Evolutionary conservation across 2,888 invertebrate genomes (phyloP).

Genomic region (Nomada flava): DNA sequence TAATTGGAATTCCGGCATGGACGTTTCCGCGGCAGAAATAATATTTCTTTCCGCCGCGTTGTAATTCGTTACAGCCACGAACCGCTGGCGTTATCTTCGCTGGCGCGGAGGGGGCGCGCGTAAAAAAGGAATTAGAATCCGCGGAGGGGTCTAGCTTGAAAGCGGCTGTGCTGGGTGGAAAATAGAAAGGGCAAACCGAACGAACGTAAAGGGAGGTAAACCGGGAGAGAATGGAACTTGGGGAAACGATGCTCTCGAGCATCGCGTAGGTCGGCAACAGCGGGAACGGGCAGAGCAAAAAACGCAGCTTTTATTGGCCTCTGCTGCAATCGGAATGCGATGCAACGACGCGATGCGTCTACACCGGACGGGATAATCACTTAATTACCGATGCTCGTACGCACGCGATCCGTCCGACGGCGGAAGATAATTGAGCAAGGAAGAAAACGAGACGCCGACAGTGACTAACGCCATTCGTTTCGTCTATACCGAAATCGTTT

Average conservation of each 20-base stretch:
- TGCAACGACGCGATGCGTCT: conserved; percentile 71
- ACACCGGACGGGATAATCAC: conserved; percentile 76
- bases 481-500: conserved; percentile 12
- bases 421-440: neutral
- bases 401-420: conserved; percentile 70
- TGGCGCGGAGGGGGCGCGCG: conserved; percentile 7
- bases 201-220: neutral
- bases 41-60: conserved; percentile 42
- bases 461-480: neutral
- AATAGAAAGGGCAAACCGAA: conserved; percentile 16
- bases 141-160: conserved; percentile 30
- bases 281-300: conserved; percentile 35
- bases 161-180: conserved; percentile 15
- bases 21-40: conserved; percentile 46
- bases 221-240: neutral
- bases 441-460: neutral
- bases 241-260: neutral
- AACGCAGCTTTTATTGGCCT: conserved; percentile 53
- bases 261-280: conserved; percentile 34
- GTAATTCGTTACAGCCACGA: conserved; percentile 40
- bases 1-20: conserved; percentile 54
- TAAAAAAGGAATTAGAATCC: conserved; percentile 41
- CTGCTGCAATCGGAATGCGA: conserved; percentile 48
- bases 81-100: conserved; percentile 34
- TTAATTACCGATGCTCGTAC: conserved; percentile 74